phyloP scores from a whole-genome alignment of 2,113 vertebrate species.

The Grallaria varia region DNA sequence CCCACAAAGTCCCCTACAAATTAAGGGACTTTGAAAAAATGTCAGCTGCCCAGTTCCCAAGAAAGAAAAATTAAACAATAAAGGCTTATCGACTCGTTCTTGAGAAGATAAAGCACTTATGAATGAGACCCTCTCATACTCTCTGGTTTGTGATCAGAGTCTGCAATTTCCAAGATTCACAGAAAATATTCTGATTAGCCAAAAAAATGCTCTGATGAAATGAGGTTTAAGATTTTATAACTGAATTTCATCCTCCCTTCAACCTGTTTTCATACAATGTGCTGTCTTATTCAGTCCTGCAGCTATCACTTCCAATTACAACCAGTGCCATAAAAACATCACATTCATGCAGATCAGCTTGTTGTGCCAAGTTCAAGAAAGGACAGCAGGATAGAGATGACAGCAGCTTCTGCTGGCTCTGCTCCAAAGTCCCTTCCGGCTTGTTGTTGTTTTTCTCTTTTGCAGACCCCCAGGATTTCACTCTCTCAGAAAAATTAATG shows the following conservation, averaged over 20 bases:
- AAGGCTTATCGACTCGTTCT: constrained; percentile 67
- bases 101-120: constrained; percentile 65
- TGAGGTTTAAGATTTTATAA: constrained; percentile 43
- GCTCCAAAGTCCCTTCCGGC: constrained; percentile 29
- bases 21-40: constrained; percentile 71
- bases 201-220: constrained; percentile 27
- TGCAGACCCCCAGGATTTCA: constrained; percentile 17
- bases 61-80: constrained; percentile 73
- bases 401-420: constrained; percentile 49
- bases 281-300: background rate
- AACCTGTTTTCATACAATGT: constrained; percentile 41
- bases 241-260: constrained; percentile 24
- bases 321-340: constrained; percentile 58
- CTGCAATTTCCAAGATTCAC: constrained; percentile 39
- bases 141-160: constrained; percentile 57
- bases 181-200: constrained; percentile 61
- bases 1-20: constrained; percentile 70
- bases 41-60: constrained; percentile 62
- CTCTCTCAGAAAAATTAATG: background rate
- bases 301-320: constrained; percentile 45
- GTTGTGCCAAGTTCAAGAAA: constrained; percentile 66
- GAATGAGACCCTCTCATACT: constrained; percentile 55
- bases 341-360: constrained; percentile 60
- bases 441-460: constrained; percentile 29
- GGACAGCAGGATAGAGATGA: constrained; percentile 56